A percentile compares a stretch with the other conserved stretches of the same genome.
Evolutionary conservation across 37 sponge, comb jelly and placozoan genomes (phyloP).

Genomic region (Ianthella basta): DNA sequence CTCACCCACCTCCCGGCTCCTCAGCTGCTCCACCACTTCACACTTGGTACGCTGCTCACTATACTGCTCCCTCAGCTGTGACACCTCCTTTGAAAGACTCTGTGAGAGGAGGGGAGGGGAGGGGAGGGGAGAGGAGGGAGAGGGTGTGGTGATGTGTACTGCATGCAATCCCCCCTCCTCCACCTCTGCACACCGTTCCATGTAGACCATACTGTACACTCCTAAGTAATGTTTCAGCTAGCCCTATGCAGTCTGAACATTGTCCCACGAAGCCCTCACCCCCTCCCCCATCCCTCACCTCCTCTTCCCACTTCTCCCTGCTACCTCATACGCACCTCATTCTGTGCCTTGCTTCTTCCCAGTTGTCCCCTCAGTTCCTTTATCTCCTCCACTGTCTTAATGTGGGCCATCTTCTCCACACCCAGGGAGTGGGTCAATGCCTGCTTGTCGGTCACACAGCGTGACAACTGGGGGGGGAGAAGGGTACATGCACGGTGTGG

Average conservation of each 20-base stretch:
- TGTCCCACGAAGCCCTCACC: too few species aligned
- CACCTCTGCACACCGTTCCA: neutral
- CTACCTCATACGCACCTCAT: neutral
- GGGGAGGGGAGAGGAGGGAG: neutral
- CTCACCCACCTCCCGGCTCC: neutral
- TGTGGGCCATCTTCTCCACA: neutral
- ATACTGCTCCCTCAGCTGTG: neutral
- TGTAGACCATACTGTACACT: neutral
- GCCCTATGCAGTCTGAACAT: too few species aligned
- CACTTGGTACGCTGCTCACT: neutral
- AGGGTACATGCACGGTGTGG: neutral
- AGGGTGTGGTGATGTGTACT: neutral
- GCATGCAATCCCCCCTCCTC: neutral
- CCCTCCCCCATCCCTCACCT: neutral
- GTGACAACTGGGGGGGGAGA: constrained; percentile 3
- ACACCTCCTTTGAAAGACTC: neutral
- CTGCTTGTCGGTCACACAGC: constrained; percentile 5
- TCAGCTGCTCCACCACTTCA: neutral
- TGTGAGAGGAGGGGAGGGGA: neutral
- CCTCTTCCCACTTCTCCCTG: neutral
- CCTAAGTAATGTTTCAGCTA: too few species aligned
- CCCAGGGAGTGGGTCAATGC: neutral
- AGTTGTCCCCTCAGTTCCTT: neutral
- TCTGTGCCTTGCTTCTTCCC: neutral
- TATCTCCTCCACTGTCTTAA: neutral